Evolutionary conservation across 2,888 invertebrate genomes (phyloP), one percentile per base, ranked within the genome.

Genomic region (Clistopyga incitator): DNA sequence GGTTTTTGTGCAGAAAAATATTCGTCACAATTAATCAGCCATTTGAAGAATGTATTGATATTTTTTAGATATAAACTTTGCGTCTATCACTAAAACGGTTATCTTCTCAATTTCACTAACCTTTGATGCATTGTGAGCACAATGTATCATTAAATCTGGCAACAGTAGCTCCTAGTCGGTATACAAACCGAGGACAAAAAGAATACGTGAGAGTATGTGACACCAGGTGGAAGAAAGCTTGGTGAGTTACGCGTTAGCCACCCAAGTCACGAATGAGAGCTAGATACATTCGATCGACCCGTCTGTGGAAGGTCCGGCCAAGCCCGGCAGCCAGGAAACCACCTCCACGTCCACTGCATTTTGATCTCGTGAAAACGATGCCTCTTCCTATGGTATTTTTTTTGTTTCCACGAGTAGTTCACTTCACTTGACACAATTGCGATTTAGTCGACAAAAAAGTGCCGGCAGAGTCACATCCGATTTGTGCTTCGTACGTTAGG

Each of bases 231-330:
- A 54, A 67, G 52, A 70, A 70, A 70, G 70, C 52, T 70, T 34
- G 18, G 18, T 2, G 52, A 13, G 70, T n/a, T 25, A 23, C 56
- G 13, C 56, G 81, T 84, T 81, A 59, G 50, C 75, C 84, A 91
- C 86, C 68, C 90, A 75, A 87, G 89, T 91, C 92, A 92, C 92
- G 92, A 88, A 87, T 86, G 87, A 88, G 91, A 88, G 88, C 92
- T 85, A 91, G 90, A 92, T 92, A 90, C 91, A 91, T 92, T 87
- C 85, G 86, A 91, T 92, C 91, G 88, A 90, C 90, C 88, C 61
- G 68, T 54, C 71, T 59, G 50, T 56, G 61, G 68, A 61, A 54
- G 45, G 78, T 78, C 78, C 78, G 77, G 54, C 64, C 52, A 45
- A 68, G 64, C 1, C 67, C 54, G 78, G 52, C 29, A 59, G 25